Evolutionary conservation across 2,797 vertebrate genomes (phyloP).

Genomic region (Sus cebifrons): DNA sequence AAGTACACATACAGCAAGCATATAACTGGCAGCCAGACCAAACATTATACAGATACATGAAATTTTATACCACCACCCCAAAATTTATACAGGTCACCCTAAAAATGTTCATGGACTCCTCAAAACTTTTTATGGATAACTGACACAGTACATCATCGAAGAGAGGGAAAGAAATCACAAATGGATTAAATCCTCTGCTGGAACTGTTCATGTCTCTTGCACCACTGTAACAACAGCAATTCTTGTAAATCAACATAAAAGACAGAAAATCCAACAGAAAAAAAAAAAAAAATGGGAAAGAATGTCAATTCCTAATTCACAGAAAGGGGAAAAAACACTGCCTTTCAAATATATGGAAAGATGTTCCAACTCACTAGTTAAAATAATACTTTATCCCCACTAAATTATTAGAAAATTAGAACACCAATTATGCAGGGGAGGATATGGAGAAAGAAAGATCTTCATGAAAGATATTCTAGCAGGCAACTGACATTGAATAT

Average conservation of each 20-base stretch:
- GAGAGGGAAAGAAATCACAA: background rate
- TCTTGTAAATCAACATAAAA: background rate
- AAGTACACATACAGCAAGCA: background rate
- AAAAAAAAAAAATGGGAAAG: background rate
- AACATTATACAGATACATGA: background rate
- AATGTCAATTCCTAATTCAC: constrained; percentile 19
- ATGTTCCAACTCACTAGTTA: background rate
- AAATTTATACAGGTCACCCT: background rate
- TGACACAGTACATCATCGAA: background rate
- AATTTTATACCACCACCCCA: background rate
- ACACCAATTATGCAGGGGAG: background rate
- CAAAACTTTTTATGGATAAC: background rate
- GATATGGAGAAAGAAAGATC: background rate
- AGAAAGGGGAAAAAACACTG: background rate
- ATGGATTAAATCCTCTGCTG: background rate
- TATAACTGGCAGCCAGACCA: background rate
- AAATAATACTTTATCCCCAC: background rate
- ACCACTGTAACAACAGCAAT: background rate
- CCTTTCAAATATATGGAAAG: background rate
- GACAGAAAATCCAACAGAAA: background rate
- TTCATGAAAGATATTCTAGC: background rate
- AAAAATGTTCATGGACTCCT: background rate
- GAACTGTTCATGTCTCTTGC: background rate
- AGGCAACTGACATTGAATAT: background rate
- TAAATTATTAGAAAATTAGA: background rate